These are phyloP conservation scores for Bathybates hornii DNA, from an alignment of 2,113 vertebrate genomes.

Conservation along the genomic window DNA sequence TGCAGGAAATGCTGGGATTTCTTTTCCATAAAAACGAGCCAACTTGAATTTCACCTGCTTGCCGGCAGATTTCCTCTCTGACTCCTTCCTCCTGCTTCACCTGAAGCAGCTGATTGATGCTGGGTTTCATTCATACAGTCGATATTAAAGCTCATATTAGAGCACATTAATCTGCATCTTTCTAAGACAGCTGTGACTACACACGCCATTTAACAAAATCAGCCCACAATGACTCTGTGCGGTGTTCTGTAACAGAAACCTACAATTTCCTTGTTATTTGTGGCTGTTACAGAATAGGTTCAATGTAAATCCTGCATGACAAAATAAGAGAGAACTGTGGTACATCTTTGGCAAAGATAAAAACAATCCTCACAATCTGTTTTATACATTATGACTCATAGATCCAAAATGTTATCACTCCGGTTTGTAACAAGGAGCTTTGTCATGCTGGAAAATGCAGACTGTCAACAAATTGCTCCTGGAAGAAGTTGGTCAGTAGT, in stretches of 20 bases:
- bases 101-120: neutral
- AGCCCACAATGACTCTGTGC: neutral
- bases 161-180: neutral
- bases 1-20: neutral
- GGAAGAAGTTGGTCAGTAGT: neutral
- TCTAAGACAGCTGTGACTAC: neutral
- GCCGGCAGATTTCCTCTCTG: neutral
- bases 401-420: neutral
- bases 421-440: neutral
- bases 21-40: neutral
- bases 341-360: neutral
- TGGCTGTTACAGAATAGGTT: neutral
- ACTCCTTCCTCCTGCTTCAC: neutral
- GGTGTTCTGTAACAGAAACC: neutral
- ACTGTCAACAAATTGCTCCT: neutral
- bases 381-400: neutral
- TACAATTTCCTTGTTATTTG: neutral
- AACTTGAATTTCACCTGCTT: neutral
- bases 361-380: neutral
- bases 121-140: neutral
- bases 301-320: neutral
- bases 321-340: neutral
- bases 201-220: neutral
- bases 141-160: neutral
- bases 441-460: neutral